A percentile compares a stretch with the other conserved stretches of the same genome.
phyloP scores from a whole-genome alignment of 2,888 invertebrate species.

The Mesorhabditis sp. region DNA sequence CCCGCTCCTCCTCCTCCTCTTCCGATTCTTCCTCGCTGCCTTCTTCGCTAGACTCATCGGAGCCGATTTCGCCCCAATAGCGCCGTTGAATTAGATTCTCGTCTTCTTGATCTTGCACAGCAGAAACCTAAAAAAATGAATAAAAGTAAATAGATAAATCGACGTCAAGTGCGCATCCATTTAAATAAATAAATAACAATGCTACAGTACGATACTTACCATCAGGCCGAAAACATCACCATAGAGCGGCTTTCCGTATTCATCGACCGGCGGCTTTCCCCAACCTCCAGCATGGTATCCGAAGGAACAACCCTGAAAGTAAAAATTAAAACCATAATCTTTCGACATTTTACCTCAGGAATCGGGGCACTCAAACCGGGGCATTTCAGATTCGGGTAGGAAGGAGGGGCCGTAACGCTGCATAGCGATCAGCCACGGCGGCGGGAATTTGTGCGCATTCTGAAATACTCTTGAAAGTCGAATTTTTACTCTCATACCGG shows the following conservation, averaged over 20 bases:
- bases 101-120: slow-evolving; percentile 61
- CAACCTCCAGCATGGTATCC: slow-evolving; percentile 99
- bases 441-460: slow-evolving; percentile 69
- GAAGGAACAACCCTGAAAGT: slow-evolving; percentile 75
- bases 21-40: slow-evolving; percentile 52
- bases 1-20: slow-evolving; percentile 50
- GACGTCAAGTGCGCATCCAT: neutral
- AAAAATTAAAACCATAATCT: neutral
- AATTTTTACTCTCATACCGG: slow-evolving; percentile 62
- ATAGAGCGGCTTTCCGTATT: slow-evolving; percentile 91
- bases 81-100: slow-evolving; percentile 87
- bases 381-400: slow-evolving; percentile 16
- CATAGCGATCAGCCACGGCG: slow-evolving; percentile 94
- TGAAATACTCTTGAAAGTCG: slow-evolving; percentile 31
- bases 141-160: neutral
- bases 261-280: slow-evolving; percentile 99
- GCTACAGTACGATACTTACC: slow-evolving; percentile 25
- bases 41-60: slow-evolving; percentile 68
- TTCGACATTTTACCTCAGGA: slow-evolving; percentile 66
- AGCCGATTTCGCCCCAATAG: slow-evolving; percentile 94
- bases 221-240: slow-evolving; percentile 93
- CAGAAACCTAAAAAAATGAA: slow-evolving; percentile 19
- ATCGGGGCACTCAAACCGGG: slow-evolving; percentile 96
- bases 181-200: slow-evolving; percentile 4
- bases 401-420: neutral